Base-by-base conservation (phyloP, 1,140 invertebrate genomes). In the Zelostemma sp. region DNA sequence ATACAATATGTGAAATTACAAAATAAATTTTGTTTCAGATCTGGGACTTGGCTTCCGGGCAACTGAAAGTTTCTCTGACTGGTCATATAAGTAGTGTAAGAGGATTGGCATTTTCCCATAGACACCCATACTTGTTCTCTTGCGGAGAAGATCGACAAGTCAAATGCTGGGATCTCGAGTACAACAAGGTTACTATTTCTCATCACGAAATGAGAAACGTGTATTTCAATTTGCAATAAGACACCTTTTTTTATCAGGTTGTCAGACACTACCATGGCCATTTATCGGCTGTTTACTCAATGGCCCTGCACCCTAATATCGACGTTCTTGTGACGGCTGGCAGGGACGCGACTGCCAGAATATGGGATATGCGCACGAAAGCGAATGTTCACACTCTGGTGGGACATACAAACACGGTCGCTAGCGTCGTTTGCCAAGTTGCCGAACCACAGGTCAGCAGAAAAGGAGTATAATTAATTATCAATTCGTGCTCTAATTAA, bases 101-200 rank as follows among this genome's bases (percentile, higher is more conserved):
- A 81, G 98, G 97, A 6, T 86, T 99, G 4, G 95, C 94, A 50
- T 94, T 99, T 17, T 99, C 97, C 63, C 78, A 92, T 0, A 87
- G 97, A 68, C 98, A 99, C 88, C 98, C 98, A 6, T 99, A 99
- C 85, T 86, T 99, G 15, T 99, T 99, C 85, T 98, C 96, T 73
- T 98, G 96, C 86, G 98, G 97, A 16, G 98, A 99, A 89, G 98
- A 99, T 86, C 91, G 98, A 77, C 97, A 98, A 87, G 98, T 99
- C 0, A 99, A 99, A 87, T 99, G 98, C 82, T 99, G 98, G 98
- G 98, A 99, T 87, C 88, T 99, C 8, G 98, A 99, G 85, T 97
- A 99, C 69, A 99, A 99, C 82, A 99, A 99, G 89, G 96, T 93
- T 4, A n/a, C n/a, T n/a, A n/a, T n/a, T n/a, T n/a, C n/a, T n/a